Evolutionary conservation across 1,140 invertebrate species (phyloP), one percentile per base, ranked within the genome.

Genomic region (Drosophila varians): DNA sequence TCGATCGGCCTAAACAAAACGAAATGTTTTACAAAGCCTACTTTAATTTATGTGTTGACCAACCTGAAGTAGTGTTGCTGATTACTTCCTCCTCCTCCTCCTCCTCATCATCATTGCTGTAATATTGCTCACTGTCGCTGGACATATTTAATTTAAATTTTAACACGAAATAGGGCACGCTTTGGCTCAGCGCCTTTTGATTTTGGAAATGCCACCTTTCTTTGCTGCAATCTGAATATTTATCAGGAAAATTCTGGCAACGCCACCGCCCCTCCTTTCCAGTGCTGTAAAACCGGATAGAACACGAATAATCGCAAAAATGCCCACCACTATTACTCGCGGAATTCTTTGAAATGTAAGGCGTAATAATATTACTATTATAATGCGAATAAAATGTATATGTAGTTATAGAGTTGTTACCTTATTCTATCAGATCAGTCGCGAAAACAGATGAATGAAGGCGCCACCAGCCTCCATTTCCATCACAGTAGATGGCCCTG

Each of bases 91-190:
- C 45, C 4, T 46, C 47, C 23, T 71, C 70, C 6, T 72, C 65
- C 9, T 31, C 28, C 28, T 31, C 26, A 6, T 28, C 26, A 3
- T 8, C 28, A 1, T 76, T 52, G 4, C 52, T 56, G 34, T 62
- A 75, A 31, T 52, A 83, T 7, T 69, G 42, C 4, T 62, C 71
- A 11, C 70, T 74, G 18, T 79, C 75, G 36, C 78, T 84, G 8
- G 60, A 65, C 62, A 66, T 66, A 28, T 40, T 4, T 12, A 9
- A 2, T 2, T 11, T 14, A 31, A 19, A 28, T 42, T 40, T 14
- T 25, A 19, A 51, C 3, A 1, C 48, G 18, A 9, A 4, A 23
- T 18, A 1, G 3, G 8, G 11, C 55, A 38, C 60, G 46, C 60
- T 26, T 52, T 31, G 25, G 11, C 9, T 52, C 62, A 52, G 62